These are phyloP conservation scores for Cladopsammia gracilis DNA, from an alignment of 64 coral and sea anemone genomes.

Conservation along the genomic window DNA sequence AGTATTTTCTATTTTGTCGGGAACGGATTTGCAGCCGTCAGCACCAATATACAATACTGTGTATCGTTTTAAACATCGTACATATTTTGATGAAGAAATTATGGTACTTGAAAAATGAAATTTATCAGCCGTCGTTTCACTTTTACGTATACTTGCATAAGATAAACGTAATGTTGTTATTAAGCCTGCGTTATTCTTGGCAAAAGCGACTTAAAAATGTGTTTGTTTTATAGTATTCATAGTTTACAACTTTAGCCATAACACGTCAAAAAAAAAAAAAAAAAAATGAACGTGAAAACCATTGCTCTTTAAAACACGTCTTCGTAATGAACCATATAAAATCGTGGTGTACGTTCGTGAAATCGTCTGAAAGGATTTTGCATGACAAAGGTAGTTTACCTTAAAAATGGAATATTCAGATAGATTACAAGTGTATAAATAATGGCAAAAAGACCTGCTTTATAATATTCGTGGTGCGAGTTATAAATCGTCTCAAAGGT, in stretches of 20 bases:
- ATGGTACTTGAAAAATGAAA: background rate
- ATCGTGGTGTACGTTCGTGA: too few relatives aligned
- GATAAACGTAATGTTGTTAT: background rate
- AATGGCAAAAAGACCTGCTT: background rate
- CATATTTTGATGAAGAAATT: background rate
- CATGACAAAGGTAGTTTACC: background rate
- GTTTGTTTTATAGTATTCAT: too few relatives aligned
- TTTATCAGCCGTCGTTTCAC: background rate
- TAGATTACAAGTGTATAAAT: background rate
- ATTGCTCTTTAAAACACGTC: too few relatives aligned
- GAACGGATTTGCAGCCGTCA: background rate
- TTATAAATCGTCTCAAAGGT: too few relatives aligned
- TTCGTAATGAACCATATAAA: too few relatives aligned
- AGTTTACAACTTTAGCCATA: too few relatives aligned
- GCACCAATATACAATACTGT: background rate
- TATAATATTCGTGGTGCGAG: too few relatives aligned
- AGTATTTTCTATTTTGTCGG: background rate
- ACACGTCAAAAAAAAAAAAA: too few relatives aligned
- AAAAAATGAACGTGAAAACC: too few relatives aligned
- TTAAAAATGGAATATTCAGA: background rate
- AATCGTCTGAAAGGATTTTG: background rate
- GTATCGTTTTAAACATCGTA: background rate
- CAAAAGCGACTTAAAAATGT: too few relatives aligned
- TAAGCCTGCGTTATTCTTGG: too few relatives aligned
- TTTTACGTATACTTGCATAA: background rate